Percentiles rank a stretch among this genome's conserved stretches.
Evolutionary conservation across 2,113 vertebrate species (phyloP).

Genomic region (Entelurus aequoreus): DNA sequence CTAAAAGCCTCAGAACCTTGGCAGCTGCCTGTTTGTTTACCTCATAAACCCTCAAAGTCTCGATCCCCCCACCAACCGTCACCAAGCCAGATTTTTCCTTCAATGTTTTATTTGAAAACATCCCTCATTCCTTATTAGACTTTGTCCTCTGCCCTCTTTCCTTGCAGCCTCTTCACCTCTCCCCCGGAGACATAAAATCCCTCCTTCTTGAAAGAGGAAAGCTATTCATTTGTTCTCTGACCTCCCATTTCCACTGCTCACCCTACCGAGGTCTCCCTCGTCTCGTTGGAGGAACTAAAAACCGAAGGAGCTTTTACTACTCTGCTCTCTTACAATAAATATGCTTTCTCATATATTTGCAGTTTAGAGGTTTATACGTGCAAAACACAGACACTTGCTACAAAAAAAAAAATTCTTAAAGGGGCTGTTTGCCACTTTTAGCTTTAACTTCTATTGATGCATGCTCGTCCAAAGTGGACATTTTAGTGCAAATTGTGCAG

Average conservation of each 20-base stretch:
- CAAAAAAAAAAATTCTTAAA: no score
- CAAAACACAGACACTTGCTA: no score
- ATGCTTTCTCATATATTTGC: no score
- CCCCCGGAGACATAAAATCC: conserved; percentile 24
- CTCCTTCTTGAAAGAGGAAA: conserved; percentile 6
- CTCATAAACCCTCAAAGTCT: conserved; percentile 22
- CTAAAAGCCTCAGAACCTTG: not conserved
- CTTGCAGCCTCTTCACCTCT: not conserved
- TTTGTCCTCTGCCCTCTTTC: conserved; percentile 21
- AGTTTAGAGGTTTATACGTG: no score
- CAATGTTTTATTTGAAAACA: conserved; percentile 30
- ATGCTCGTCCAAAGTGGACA: no score
- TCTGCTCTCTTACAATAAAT: not conserved
- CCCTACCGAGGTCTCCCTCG: not conserved
- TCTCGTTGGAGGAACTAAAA: conserved; percentile 7
- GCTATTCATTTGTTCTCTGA: conserved; percentile 14
- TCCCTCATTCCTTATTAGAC: conserved; percentile 21
- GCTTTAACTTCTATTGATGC: no score
- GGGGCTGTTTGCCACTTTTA: no score
- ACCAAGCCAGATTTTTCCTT: conserved; percentile 23
- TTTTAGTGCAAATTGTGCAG: no score
- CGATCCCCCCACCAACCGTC: conserved; percentile 6
- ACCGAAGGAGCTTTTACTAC: not conserved
- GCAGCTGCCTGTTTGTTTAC: conserved; percentile 33
- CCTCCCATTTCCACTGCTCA: conserved; percentile 6